phyloP scores from a whole-genome alignment of 2,113 vertebrate species.

The Jacana jacana region DNA sequence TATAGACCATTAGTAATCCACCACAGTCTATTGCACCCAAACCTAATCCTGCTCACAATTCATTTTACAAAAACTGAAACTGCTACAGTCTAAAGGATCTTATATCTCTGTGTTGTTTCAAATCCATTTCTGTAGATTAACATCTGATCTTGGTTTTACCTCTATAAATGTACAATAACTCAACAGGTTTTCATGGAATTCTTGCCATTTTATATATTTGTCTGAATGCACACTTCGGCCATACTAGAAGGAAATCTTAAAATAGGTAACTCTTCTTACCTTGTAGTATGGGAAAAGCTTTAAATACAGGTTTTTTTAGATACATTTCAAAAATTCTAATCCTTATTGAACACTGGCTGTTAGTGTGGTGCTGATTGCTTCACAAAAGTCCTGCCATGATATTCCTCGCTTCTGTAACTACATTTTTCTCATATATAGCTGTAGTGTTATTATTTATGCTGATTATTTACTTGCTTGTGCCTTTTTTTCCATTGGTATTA shows the following conservation, averaged over 20 bases:
- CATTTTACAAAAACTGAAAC: background rate
- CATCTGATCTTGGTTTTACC: slow-evolving; percentile 8
- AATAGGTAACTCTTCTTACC: background rate
- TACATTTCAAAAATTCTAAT: background rate
- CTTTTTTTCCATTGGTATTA: background rate
- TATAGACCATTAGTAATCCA: background rate
- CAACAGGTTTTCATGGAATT: background rate
- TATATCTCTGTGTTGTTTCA: background rate
- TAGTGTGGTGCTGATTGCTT: background rate
- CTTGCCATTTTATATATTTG: background rate
- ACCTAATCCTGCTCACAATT: background rate
- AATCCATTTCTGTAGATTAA: background rate
- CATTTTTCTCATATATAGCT: background rate
- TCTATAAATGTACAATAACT: background rate
- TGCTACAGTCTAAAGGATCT: background rate
- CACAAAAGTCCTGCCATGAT: background rate
- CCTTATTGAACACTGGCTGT: background rate
- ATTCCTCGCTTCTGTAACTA: background rate
- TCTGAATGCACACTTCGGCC: background rate
- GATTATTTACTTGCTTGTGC: background rate
- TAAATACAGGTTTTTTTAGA: background rate
- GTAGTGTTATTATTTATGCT: background rate
- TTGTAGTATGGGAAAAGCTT: background rate
- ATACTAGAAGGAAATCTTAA: background rate
- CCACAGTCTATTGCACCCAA: background rate